Evolutionary conservation across 2,888 invertebrate genomes (phyloP).

Genomic region (Rhogogaster chlorosoma): DNA sequence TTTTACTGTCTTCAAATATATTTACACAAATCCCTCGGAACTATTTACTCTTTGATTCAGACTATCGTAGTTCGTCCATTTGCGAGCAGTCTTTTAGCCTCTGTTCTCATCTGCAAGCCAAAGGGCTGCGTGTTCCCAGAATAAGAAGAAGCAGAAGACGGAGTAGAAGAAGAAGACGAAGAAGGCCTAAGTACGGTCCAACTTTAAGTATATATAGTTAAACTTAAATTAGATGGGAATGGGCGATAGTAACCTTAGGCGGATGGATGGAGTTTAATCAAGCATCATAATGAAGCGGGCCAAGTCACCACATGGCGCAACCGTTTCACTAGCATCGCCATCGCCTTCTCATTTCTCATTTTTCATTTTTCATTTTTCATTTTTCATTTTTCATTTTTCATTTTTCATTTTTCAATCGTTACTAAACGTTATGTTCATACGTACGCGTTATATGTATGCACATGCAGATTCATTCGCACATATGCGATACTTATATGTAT

Average conservation of each 20-base stretch:
- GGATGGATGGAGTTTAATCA: conserved; percentile 52
- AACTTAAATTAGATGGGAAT: conserved; percentile 51
- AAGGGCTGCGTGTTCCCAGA: conserved; percentile 27
- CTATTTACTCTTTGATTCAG: not conserved
- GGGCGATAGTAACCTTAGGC: conserved; percentile 48
- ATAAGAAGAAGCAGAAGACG: conserved; percentile 25
- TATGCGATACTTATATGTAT: not conserved
- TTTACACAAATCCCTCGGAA: not conserved
- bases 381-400: not conserved
- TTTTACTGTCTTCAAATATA: not conserved
- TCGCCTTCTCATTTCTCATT: not conserved
- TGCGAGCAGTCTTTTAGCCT: not conserved
- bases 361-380: conserved; percentile 3
- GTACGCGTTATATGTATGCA: not conserved
- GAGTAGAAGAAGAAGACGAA: conserved; percentile 39
- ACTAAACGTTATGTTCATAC: not conserved
- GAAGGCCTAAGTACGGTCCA: conserved; percentile 47
- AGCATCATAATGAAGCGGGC: conserved; percentile 52
- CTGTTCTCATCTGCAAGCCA: not conserved
- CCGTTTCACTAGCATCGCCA: conserved; percentile 37
- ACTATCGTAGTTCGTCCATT: not conserved
- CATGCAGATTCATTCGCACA: not conserved
- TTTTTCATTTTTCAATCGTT: conserved; percentile 13
- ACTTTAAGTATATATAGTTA: conserved; percentile 49
- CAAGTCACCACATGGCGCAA: conserved; percentile 51